Base-by-base conservation (phyloP, 2,888 invertebrate genomes). In the Drosophila paranaensis region DNA sequence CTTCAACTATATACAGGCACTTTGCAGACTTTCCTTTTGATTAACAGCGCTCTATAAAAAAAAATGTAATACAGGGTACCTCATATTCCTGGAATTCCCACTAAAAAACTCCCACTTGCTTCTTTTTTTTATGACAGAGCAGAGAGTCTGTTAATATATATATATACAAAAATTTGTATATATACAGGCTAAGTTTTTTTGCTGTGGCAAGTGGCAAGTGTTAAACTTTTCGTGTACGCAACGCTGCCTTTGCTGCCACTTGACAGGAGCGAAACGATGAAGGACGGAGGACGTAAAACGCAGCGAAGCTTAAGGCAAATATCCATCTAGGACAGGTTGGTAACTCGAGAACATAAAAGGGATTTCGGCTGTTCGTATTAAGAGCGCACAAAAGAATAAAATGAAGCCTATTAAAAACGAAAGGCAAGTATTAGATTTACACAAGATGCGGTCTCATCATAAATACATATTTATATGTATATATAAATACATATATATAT, bases 271-370 rank as follows among this genome's bases (percentile, higher is more conserved):
- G 39, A 25, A 60, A 72, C 61, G 71, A 68, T 43, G 54, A 25
- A 6, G 57, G 20, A 30, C 46, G 27, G 1, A 25, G 6, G 14
- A 25, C 14, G 43, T 13, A 16, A 37, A 25, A 10, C 37, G 27
- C 71, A 68, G 13, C 50, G 65, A 62, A 58, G 68, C 79, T 79
- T 72, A 60, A 60, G 78, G 76, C 79, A 42, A 67, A 60, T 71
- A 67, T 78, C 75, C 66, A 57, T 54, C 62, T 25, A 60, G 65
- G 71, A 74, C 65, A 70, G 76, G 72, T 74, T 82, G 68, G 88
- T 71, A 88, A 84, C 76, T 71, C 60, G 82, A 84, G 80, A 85
- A 80, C 78, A 85, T 82, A 72, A 84, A 84, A 85, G 62, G 74
- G 72, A 77, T 74, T 71, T 74, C 66, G 50, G 35, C 16, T 56